Base-by-base conservation (phyloP, 2,888 invertebrate genomes). In the Oligia fasciuncula region DNA sequence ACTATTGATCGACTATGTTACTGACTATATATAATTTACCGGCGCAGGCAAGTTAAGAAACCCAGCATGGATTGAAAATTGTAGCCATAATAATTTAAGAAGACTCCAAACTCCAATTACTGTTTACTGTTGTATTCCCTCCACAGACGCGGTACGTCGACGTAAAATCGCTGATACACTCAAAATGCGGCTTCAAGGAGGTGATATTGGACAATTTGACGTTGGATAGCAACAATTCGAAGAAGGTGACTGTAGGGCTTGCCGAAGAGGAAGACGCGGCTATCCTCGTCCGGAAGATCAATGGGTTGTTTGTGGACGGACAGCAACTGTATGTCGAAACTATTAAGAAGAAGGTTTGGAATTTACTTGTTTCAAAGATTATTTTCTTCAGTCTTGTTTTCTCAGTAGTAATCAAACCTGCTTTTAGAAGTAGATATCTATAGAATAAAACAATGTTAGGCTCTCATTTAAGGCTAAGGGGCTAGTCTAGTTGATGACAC, bases 241-340 rank as follows among this genome's bases (percentile, higher is more conserved):
- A 91, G 83, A 90, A 88, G 74, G 92, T 94, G n/a, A 93, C 93
- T 0, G 89, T 93, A 8, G 93, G 93, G 0, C 54, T 94, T 4
- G 85, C 91, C 0, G 90, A 90, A 19, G 92, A 93, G 1, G 90
- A 89, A 43, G 93, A 94, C 43, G 93, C 91, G 0, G 91, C 90
- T 23, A 86, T 91, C 0, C 77, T 94, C 1, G 85, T 88, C 49
- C 81, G 90, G 6, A 91, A 91, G 57, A 84, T 94, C 5, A 91
- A 93, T 63, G 93, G 94, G 0, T 35, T 90, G 8, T 85, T 77
- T 57, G 3, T 91, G 3, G 87, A 88, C 0, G 93, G 93, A 1
- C 79, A 85, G n/a, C 90, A 90, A 67, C 75, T 93, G 6, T 88
- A 85, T 76, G 92, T 94, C 29, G 90, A 93, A 78, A 78, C 91